Conservation (phyloP, 2,888 invertebrate genomes). For the Cephus spinipes region DNA sequence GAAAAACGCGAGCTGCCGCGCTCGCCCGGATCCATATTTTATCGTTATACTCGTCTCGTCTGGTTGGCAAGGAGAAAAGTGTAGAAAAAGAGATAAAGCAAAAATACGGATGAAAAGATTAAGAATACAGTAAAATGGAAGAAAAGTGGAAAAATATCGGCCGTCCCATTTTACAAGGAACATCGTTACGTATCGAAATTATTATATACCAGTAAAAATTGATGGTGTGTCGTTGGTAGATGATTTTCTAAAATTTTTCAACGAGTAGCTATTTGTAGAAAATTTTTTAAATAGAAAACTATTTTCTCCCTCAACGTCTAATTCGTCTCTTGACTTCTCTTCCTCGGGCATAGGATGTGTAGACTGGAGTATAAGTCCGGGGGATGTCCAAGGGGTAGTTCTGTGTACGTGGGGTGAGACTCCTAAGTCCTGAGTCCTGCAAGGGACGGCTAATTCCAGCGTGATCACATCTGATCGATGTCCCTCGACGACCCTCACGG, state of each 20-base stretch:
- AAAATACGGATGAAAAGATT: neutral
- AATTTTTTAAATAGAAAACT: neutral
- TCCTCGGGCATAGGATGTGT: slow-evolving; percentile 13
- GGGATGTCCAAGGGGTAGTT: neutral
- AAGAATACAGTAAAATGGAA: neutral
- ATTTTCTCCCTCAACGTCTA: neutral
- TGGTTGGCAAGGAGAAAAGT: neutral
- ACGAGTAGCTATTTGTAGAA: too few relatives aligned
- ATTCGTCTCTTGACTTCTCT: slow-evolving; percentile 25
- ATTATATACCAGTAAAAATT: neutral
- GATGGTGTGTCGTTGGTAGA: neutral
- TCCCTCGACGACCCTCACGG: slow-evolving; percentile 47
- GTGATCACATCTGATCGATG: slow-evolving; percentile 65
- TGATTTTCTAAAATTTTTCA: neutral
- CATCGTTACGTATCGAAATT: neutral
- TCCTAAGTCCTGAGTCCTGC: slow-evolving; percentile 49
- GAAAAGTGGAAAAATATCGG: neutral
- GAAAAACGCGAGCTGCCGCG: slow-evolving; percentile 26
- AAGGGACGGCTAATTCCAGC: slow-evolving; percentile 65
- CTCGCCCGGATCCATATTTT: slow-evolving; percentile 50
- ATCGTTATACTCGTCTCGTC: slow-evolving; percentile 25
- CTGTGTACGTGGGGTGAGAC: slow-evolving; percentile 30
- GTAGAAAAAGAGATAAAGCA: slow-evolving; percentile 16
- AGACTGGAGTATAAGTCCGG: slow-evolving; percentile 4
- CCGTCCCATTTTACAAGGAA: neutral